Evolutionary conservation across 2,797 vertebrate species (phyloP), one percentile per base, ranked within the genome.

Genomic region (Anas georgica): DNA sequence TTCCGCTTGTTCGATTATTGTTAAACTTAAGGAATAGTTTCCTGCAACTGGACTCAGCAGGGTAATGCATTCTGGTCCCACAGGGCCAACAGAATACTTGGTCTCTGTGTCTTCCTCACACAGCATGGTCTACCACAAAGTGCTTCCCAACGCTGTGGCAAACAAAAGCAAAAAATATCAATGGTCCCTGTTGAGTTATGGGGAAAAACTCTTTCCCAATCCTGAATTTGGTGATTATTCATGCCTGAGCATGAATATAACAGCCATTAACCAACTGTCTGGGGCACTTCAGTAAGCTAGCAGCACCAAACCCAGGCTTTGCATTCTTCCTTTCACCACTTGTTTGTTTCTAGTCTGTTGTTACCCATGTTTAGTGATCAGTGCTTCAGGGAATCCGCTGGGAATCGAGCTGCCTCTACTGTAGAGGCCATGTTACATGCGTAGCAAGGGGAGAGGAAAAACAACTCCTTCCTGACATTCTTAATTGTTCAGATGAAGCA

Each of bases 381-480:
- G 43, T 56, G 64, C n/a, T 56, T 73, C 60, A 31, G 26, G 33
- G 39, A 20, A 23, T 69, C 39, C 29, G 22, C 26, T 0, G 22
- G 66, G 33, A 23, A 0, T 3, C 3, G 29, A 52, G 43, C 39
- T 83, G 20, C 1, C 0, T 59, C 45, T 79, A 0, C 52, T 31
- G 31, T 28, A 33, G 20, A 21, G 37, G 26, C 35, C 13, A 1
- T 5, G 46, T 39, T 55, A 37, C 6, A 1, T 28, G 5, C 6
- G 2, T 31, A 15, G 41, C 0, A 0, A 60, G 39, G 14, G 31
- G 28, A 72, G 41, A 29, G 29, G 23, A 52, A 31, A 37, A 83
- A 17, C 46, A 39, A 5, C 25, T 83, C 39, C 45, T 55, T 76
- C 23, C 25, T 78, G 21, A 7, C 0, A 0, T 14, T 56, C 52